Conservation (phyloP, 23 tunicate species). For the Oikopleura albicans region DNA sequence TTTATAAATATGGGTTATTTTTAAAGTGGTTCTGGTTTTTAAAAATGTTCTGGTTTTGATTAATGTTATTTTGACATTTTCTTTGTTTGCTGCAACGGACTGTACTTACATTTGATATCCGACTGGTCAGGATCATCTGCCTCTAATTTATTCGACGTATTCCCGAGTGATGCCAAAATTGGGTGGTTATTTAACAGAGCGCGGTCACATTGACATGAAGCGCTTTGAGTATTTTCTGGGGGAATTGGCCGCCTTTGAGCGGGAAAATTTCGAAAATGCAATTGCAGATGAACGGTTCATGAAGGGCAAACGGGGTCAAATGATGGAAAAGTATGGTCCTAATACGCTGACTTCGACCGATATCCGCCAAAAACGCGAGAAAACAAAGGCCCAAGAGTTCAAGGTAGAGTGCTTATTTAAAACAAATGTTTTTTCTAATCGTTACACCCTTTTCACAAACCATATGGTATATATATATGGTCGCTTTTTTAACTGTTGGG, state of each 20-base stretch:
- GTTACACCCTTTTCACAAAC: no score
- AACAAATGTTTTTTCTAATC: no score
- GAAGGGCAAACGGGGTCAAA: background rate
- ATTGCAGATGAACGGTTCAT: background rate
- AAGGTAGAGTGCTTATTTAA: no score
- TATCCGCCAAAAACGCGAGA: background rate
- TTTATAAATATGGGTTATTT: no score
- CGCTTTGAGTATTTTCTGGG: slow-evolving; percentile 27
- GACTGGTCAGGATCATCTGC: slow-evolving; percentile 57
- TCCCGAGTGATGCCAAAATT: slow-evolving; percentile 44
- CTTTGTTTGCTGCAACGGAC: no score
- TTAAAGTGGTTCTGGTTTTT: no score
- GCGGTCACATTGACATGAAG: slow-evolving; percentile 38
- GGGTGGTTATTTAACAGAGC: slow-evolving; percentile 75
- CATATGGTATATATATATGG: no score
- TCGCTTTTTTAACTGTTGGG: no score
- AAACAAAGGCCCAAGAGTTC: no score
- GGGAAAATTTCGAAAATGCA: slow-evolving; percentile 1
- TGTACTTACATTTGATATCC: no score
- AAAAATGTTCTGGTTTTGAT: no score
- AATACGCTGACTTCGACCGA: background rate
- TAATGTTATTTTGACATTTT: no score
- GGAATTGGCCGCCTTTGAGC: background rate
- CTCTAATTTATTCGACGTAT: slow-evolving; percentile 50
- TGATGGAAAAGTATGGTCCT: background rate